Evolutionary conservation across 1,140 invertebrate species (phyloP).

Genomic region (Carposina sasakii): DNA sequence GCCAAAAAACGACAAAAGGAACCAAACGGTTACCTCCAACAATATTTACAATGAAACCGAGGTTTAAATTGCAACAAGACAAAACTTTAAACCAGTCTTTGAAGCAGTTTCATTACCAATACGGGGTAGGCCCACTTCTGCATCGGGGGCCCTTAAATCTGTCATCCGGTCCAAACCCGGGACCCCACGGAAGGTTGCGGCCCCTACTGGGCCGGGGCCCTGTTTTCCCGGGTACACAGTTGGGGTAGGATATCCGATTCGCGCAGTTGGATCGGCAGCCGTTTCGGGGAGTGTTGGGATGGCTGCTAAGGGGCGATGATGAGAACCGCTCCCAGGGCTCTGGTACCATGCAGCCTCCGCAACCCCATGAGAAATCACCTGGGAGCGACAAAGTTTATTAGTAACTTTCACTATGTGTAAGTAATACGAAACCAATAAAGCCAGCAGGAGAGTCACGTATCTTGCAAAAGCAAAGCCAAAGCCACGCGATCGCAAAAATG

Average conservation of each 20-base stretch:
- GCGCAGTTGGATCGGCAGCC: conserved; percentile 48
- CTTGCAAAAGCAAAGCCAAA: too few relatives aligned
- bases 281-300: conserved; percentile 44
- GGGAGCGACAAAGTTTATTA: conserved; percentile 7
- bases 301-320: conserved; percentile 34
- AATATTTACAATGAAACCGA: too few relatives aligned
- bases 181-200: conserved; percentile 48
- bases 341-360: conserved; percentile 47
- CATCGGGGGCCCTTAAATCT: conserved; percentile 48
- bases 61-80: too few relatives aligned
- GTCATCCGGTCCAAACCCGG: conserved; percentile 38
- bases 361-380: conserved; percentile 53
- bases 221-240: conserved; percentile 37
- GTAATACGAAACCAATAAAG: too few relatives aligned
- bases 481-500: too few relatives aligned
- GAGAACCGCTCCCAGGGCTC: conserved; percentile 44
- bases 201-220: conserved; percentile 34
- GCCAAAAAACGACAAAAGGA: too few relatives aligned
- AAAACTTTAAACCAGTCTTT: too few relatives aligned
- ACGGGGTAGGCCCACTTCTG: conserved; percentile 47
- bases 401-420: too few relatives aligned
- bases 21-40: too few relatives aligned
- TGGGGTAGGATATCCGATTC: conserved; percentile 34
- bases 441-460: too few relatives aligned
- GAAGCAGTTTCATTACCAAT: too few relatives aligned